Evolutionary conservation across 1,140 invertebrate genomes (phyloP).

Genomic region (Stegodyphus mimosarum): DNA sequence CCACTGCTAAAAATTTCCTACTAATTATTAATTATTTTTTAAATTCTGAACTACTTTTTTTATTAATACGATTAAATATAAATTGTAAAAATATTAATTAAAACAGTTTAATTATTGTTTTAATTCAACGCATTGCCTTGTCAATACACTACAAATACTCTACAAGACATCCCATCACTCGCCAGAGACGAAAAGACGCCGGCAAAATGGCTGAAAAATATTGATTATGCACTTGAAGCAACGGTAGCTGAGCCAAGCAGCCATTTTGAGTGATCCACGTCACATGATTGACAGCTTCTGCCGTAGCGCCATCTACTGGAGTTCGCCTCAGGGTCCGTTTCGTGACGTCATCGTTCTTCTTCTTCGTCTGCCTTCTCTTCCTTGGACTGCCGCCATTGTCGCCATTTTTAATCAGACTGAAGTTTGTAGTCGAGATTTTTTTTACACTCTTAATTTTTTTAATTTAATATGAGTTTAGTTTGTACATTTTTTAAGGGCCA

Average conservation of each 20-base stretch:
- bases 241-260: constrained; percentile 57
- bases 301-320: constrained; percentile 49
- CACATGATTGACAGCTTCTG: constrained; percentile 61
- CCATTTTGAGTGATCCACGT: constrained; percentile 62
- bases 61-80: neutral
- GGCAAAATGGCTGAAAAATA: constrained; percentile 60
- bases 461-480: neutral
- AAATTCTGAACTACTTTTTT: neutral
- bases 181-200: constrained; percentile 46
- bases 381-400: constrained; percentile 53
- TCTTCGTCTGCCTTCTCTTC: constrained; percentile 16
- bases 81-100: neutral
- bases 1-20: neutral
- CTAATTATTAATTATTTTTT: neutral
- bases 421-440: constrained; percentile 33
- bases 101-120: constrained; percentile 1
- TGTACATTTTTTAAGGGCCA: neutral
- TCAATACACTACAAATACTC: constrained; percentile 45
- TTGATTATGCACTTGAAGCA: constrained; percentile 61
- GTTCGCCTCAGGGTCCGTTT: constrained; percentile 53
- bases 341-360: constrained; percentile 53
- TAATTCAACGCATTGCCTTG: neutral
- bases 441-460: neutral
- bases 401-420: constrained; percentile 59
- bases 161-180: constrained; percentile 52